Base-by-base conservation (phyloP, 2,888 invertebrate genomes). In the Bembecia ichneumoniformis region DNA sequence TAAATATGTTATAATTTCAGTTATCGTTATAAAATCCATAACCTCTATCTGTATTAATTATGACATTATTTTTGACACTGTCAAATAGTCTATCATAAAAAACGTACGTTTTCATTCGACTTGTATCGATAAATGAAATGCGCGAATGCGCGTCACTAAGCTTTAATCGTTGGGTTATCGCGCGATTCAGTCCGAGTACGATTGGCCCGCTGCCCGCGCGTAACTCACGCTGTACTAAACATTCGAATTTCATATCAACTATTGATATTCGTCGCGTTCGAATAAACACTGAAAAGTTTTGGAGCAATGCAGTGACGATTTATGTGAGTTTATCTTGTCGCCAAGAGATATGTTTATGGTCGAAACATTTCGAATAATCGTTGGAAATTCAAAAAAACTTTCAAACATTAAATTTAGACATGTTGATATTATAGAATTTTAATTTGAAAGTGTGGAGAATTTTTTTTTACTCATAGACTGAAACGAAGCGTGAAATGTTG, bases 91-190 rank as follows among this genome's bases (percentile, higher is more conserved):
- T 28, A 28, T 28, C 9, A 28, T 28, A 9, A 28, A 28, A 28
- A 9, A 7, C 5, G 9, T 28, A 28, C 28, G 5, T 28, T 28
- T 28, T 28, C 28, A 9, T 9, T 9, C 9, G 28, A 28, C 28
- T 9, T 7, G 28, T 28, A 40, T 40, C 40, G 40, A 40, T 40
- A 40, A 40, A 14, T 40, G 40, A 40, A 28, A 13, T 40, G 55
- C 55, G 49, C 60, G 57, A 55, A 53, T 48, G 58, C 58, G 55
- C 77, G 64, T 70, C 76, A 74, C 77, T 74, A 66, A 52, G 54
- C 52, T 55, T 59, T 75, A 78, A 77, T 80, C 67, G 63, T 51
- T 49, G 68, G 69, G 68, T 75, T 77, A 77, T 77, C 75, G 74
- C 66, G 58, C 60, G 63, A 62, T 57, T 66, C 71, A 65, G 69